Percentiles rank a stretch among this genome's conserved stretches.
phyloP scores from a whole-genome alignment of 2,113 vertebrate species.

The Mirza zaza region DNA sequence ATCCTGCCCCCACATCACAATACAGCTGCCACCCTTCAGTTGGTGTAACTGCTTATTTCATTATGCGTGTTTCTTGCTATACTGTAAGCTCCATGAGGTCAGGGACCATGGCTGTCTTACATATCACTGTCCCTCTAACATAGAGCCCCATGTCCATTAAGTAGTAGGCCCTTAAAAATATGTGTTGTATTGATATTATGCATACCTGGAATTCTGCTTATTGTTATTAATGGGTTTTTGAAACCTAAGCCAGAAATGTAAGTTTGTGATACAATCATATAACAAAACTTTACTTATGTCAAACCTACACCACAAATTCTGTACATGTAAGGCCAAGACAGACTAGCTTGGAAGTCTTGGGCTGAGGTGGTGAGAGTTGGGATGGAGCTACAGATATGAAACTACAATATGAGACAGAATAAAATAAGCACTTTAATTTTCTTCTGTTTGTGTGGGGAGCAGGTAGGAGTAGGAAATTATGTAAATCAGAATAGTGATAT shows the following conservation, averaged over 20 bases:
- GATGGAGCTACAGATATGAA: background rate
- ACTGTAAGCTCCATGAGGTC: background rate
- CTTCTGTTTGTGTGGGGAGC: background rate
- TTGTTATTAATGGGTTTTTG: background rate
- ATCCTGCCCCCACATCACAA: background rate
- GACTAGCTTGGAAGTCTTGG: background rate
- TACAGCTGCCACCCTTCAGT: background rate
- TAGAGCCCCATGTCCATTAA: background rate
- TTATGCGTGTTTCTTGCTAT: background rate
- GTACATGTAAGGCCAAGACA: background rate
- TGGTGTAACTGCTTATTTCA: background rate
- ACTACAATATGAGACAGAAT: background rate
- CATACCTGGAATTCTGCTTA: background rate
- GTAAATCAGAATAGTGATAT: background rate
- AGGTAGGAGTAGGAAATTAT: background rate
- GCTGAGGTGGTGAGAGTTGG: background rate
- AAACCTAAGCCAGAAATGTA: conserved; percentile 11
- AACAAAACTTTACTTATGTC: conserved; percentile 19
- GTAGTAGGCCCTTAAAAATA: background rate
- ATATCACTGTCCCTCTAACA: background rate
- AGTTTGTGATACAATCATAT: background rate
- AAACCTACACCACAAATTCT: background rate
- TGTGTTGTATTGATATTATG: background rate
- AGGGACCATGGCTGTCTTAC: background rate
- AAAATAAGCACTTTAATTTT: conserved; percentile 20